Conservation (phyloP, 1,140 invertebrate genomes). For the Papilio dardanus region DNA sequence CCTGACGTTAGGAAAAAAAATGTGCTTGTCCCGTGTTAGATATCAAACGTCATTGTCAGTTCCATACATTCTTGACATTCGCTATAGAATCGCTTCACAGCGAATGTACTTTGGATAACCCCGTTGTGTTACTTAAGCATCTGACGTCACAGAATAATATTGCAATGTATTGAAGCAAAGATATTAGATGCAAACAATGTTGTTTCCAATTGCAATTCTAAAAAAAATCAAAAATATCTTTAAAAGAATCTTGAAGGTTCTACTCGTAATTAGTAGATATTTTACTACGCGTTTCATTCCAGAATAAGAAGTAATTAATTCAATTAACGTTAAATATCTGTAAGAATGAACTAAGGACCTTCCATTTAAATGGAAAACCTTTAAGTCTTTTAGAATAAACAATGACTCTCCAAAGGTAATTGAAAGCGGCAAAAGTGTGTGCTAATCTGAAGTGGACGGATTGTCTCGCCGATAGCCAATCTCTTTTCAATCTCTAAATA, state of each 20-base stretch:
- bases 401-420: neutral
- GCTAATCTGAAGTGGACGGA: slow-evolving; percentile 29
- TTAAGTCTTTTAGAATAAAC: slow-evolving; percentile 6
- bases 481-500: slow-evolving; percentile 23
- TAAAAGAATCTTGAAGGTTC: neutral
- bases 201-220: neutral
- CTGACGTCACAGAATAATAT: neutral
- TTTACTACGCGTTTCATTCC: neutral
- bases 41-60: no score
- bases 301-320: neutral
- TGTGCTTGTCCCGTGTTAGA: no score
- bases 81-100: no score
- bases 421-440: slow-evolving; percentile 6
- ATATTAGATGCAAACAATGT: neutral
- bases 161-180: neutral
- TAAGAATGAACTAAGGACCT: no score
- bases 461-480: slow-evolving; percentile 23
- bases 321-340: neutral
- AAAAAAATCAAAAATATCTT: neutral
- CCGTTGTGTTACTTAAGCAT: neutral
- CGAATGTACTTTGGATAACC: no score
- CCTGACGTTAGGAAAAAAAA: no score
- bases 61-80: no score
- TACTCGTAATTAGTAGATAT: neutral
- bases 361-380: neutral